A percentile compares a stretch with the other conserved stretches of the same genome.
Conservation (phyloP, 1,140 invertebrate genomes). For the Ladona fulva region DNA sequence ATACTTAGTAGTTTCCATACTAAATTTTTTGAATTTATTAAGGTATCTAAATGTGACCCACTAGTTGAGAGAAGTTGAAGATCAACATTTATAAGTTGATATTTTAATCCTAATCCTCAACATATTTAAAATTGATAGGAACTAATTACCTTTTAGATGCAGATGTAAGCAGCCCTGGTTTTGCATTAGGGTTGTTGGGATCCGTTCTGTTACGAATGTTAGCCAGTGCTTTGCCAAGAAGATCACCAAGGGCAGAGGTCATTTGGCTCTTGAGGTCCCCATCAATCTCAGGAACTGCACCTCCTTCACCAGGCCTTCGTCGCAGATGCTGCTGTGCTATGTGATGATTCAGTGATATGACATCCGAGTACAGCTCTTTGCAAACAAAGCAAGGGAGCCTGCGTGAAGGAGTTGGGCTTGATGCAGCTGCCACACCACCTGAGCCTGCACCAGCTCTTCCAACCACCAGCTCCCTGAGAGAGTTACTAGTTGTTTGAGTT, state of each 20-base stretch:
- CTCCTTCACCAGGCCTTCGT: not conserved
- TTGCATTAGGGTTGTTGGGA: not conserved
- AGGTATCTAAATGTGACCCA: no score
- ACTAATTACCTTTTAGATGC: not conserved
- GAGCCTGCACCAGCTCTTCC: not conserved
- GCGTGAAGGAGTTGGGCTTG: not conserved
- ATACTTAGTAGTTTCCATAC: no score
- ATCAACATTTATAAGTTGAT: no score
- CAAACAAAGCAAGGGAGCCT: constrained; percentile 15
- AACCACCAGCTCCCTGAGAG: not conserved
- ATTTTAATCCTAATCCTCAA: no score
- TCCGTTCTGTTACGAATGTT: constrained; percentile 24
- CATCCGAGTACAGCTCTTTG: constrained; percentile 19
- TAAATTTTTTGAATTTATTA: no score
- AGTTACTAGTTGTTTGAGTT: not conserved
- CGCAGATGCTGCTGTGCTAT: constrained; percentile 14
- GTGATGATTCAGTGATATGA: constrained; percentile 18
- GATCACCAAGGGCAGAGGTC: constrained; percentile 30
- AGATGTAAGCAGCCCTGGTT: not conserved
- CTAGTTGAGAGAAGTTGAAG: no score
- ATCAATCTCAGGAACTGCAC: not conserved
- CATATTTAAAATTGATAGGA: no score
- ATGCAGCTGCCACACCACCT: not conserved
- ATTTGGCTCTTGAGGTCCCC: constrained; percentile 31
- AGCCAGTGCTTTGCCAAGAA: constrained; percentile 36